phyloP scores from a whole-genome alignment of 2,888 invertebrate genomes.

The Diarsia brunnea region DNA sequence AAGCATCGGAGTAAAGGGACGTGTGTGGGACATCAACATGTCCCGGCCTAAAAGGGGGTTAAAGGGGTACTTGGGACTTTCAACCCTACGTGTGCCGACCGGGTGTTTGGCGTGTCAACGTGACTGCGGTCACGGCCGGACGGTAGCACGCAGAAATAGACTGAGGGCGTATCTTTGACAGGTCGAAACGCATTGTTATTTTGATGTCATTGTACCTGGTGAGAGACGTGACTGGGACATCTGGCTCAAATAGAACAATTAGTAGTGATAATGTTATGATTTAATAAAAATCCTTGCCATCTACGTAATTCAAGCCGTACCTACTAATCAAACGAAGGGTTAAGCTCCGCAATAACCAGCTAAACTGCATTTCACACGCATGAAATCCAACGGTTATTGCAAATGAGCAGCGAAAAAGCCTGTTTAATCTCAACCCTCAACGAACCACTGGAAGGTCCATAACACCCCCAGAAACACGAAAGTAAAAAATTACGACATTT shows the following conservation, averaged over 20 bases:
- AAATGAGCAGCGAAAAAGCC: slow-evolving; percentile 31
- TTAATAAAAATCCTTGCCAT: too few species aligned
- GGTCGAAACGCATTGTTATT: slow-evolving; percentile 57
- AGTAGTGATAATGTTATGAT: not conserved
- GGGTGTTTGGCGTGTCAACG: slow-evolving; percentile 58
- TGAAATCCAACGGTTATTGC: slow-evolving; percentile 45
- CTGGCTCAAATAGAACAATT: slow-evolving; percentile 31
- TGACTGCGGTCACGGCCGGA: slow-evolving; percentile 62
- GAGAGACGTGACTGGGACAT: slow-evolving; percentile 41
- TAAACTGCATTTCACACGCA: slow-evolving; percentile 22
- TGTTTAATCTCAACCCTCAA: slow-evolving; percentile 46
- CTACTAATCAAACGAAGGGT: slow-evolving; percentile 9
- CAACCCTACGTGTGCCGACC: slow-evolving; percentile 51
- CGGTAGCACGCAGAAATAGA: slow-evolving; percentile 62
- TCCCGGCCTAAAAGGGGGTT: not conserved
- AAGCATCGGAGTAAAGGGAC: slow-evolving; percentile 13
- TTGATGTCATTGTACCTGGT: slow-evolving; percentile 44
- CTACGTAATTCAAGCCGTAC: not conserved
- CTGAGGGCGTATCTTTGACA: slow-evolving; percentile 64
- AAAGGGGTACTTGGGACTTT: slow-evolving; percentile 35
- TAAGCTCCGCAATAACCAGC: slow-evolving; percentile 1
- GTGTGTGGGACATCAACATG: slow-evolving; percentile 21
- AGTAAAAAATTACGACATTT: slow-evolving; percentile 43
- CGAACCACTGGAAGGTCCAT: slow-evolving; percentile 1
- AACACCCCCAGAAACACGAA: slow-evolving; percentile 15